Percentiles rank a stretch among this genome's conserved stretches.
Conservation (phyloP, 2,797 vertebrate genomes). For the Scyliorhinus canicula region DNA sequence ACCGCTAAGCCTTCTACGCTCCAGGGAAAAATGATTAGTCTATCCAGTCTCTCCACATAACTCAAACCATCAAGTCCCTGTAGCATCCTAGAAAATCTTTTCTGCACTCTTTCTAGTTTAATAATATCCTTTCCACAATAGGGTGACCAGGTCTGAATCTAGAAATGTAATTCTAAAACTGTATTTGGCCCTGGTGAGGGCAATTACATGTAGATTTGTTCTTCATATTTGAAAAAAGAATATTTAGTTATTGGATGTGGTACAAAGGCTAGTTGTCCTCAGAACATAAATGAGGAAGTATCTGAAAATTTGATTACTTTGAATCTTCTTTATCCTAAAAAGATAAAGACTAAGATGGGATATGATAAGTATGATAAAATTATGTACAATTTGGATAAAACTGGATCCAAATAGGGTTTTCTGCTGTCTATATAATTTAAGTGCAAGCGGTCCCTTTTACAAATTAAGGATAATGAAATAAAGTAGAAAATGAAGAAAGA, state of each 20-base stretch:
- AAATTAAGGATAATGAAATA: background rate
- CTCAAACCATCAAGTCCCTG: too few species aligned
- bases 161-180: background rate
- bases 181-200: background rate
- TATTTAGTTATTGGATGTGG: background rate
- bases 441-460: background rate
- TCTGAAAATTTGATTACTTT: background rate
- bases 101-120: too few species aligned
- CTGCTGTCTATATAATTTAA: background rate
- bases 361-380: background rate
- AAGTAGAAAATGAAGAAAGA: background rate
- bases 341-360: background rate
- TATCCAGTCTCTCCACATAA: too few species aligned
- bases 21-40: too few species aligned
- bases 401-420: background rate
- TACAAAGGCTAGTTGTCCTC: background rate
- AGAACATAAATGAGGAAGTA: background rate
- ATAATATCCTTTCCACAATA: too few species aligned
- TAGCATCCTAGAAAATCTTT: too few species aligned
- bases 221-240: background rate
- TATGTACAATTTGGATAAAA: background rate
- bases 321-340: background rate
- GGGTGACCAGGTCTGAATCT: too few species aligned
- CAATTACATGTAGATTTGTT: background rate
- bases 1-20: too few species aligned